Evolutionary conservation across 2,797 vertebrate species (phyloP).

Genomic region (Megalops cyprinoides): DNA sequence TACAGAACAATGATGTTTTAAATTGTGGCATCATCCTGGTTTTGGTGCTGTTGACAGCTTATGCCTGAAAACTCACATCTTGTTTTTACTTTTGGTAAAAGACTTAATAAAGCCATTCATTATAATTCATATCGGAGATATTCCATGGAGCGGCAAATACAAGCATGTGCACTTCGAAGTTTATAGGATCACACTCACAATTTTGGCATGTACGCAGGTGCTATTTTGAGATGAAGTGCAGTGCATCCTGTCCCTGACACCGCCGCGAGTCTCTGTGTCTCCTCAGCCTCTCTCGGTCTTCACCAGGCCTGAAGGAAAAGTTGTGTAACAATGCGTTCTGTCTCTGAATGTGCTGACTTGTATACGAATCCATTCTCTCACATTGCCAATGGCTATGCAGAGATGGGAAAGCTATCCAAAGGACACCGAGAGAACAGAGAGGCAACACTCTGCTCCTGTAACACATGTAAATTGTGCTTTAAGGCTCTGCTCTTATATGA

Average conservation of each 20-base stretch:
- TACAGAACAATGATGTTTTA: not conserved
- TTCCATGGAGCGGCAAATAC: not conserved
- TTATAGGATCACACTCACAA: not conserved
- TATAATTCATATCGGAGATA: not conserved
- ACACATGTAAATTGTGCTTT: not conserved
- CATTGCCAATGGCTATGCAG: constrained; percentile 16
- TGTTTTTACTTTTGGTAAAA: not conserved
- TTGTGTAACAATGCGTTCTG: constrained; percentile 44
- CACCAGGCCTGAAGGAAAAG: constrained; percentile 42
- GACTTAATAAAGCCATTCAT: not conserved
- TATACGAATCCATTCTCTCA: constrained; percentile 50
- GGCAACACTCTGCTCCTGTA: not conserved
- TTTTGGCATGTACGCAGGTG: not conserved
- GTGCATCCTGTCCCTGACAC: not conserved
- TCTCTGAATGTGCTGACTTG: constrained; percentile 46
- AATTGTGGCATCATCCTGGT: not conserved
- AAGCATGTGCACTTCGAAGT: not conserved
- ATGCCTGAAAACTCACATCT: not conserved
- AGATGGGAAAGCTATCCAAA: constrained; percentile 41
- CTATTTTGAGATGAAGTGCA: not conserved
- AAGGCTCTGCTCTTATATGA: not conserved
- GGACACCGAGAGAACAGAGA: constrained; percentile 39
- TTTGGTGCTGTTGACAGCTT: not conserved
- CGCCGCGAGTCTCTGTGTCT: not conserved
- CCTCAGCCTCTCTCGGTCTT: constrained; percentile 3